Percentiles rank a stretch among this genome's conserved stretches.
Evolutionary conservation across 92 coral and sea anemone species (phyloP).

Genomic region (Montipora capitata): DNA sequence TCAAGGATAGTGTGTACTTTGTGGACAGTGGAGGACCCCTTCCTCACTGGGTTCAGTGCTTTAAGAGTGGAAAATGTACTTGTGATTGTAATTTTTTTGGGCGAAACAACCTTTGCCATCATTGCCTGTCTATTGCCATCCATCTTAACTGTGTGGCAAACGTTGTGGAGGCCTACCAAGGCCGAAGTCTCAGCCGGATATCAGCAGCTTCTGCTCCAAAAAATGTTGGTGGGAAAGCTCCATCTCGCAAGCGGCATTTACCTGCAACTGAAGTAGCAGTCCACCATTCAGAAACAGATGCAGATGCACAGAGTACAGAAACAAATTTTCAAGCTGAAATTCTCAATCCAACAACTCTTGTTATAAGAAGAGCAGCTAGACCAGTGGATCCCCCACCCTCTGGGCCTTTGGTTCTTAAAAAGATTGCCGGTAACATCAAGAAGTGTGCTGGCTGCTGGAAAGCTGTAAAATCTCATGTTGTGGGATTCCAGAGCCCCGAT

Average conservation of each 20-base stretch:
- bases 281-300: not conserved
- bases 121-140: too few species aligned
- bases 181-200: constrained; percentile 38
- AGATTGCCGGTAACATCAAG: constrained; percentile 36
- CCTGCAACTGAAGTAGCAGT: constrained; percentile 4
- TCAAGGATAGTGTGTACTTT: too few species aligned
- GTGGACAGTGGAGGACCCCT: too few species aligned
- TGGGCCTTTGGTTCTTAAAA: constrained; percentile 32
- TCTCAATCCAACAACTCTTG: constrained; percentile 47
- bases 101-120: too few species aligned
- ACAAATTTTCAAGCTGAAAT: constrained; percentile 20
- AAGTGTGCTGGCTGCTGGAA: constrained; percentile 50
- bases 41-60: too few species aligned
- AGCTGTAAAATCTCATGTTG: constrained; percentile 28
- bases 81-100: too few species aligned
- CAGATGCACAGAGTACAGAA: not conserved
- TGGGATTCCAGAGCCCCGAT: constrained; percentile 35
- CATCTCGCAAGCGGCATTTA: constrained; percentile 22
- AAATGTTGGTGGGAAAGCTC: constrained; percentile 16
- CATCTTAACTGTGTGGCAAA: constrained; percentile 39
- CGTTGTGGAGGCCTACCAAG: constrained; percentile 16
- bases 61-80: too few species aligned
- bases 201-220: constrained; percentile 60
- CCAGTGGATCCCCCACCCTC: constrained; percentile 47
- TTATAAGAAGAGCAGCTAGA: constrained; percentile 6